Evolutionary conservation across 2,113 vertebrate genomes (phyloP).

Genomic region (Phasianus colchicus): DNA sequence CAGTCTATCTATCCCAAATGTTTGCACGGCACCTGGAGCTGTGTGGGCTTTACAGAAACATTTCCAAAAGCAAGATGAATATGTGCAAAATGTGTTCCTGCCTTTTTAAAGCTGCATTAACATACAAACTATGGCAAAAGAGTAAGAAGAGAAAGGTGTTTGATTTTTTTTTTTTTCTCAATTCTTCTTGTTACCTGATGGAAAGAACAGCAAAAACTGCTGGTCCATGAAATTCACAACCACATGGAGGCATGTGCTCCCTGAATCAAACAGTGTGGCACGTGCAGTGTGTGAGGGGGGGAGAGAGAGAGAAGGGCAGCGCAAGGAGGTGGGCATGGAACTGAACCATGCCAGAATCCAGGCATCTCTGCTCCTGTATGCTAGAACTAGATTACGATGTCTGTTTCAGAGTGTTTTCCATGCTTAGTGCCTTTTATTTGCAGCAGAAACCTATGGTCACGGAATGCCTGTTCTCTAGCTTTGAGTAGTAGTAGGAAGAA

Average conservation of each 20-base stretch:
- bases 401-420: background rate
- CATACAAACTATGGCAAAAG: background rate
- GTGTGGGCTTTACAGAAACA: background rate
- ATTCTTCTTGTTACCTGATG: background rate
- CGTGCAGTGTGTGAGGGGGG: background rate
- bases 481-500: background rate
- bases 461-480: background rate
- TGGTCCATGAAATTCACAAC: background rate
- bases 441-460: fast-evolving
- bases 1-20: background rate
- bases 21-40: constrained; percentile 10
- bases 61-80: background rate
- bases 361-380: background rate
- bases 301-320: background rate
- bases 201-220: background rate
- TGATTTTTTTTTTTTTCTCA: background rate
- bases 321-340: background rate
- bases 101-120: background rate
- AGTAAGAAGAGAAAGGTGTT: background rate
- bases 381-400: background rate
- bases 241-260: background rate
- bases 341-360: background rate
- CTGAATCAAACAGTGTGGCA: fast-evolving
- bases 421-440: background rate
- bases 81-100: background rate